Evolutionary conservation across 2,113 vertebrate species (phyloP).

Genomic region (Cynopterus brachyotis): DNA sequence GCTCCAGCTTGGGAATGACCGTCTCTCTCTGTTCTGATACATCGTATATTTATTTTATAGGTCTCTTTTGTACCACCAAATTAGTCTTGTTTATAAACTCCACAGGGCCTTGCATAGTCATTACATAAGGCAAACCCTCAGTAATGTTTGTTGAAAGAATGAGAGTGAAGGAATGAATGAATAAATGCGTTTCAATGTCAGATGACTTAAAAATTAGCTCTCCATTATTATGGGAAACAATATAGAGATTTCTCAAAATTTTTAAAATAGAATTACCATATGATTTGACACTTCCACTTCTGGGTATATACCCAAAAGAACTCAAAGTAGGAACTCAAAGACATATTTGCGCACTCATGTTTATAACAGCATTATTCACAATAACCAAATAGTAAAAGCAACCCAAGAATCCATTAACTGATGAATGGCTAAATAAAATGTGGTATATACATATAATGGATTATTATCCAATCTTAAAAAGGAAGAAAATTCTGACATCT

Average conservation of each 20-base stretch:
- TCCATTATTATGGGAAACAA: background rate
- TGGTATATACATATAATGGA: background rate
- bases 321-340: background rate
- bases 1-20: background rate
- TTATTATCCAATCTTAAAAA: background rate
- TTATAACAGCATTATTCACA: background rate
- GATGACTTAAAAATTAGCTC: constrained; percentile 24
- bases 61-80: background rate
- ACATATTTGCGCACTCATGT: background rate
- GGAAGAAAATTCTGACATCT: background rate
- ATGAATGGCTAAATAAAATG: background rate
- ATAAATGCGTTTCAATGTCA: background rate
- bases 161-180: background rate
- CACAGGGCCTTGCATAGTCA: background rate
- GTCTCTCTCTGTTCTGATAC: background rate
- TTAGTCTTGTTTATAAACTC: background rate
- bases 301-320: background rate
- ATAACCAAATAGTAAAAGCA: background rate
- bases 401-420: background rate
- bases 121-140: background rate
- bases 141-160: constrained; percentile 12
- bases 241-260: background rate
- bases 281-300: background rate
- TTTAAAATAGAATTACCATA: constrained; percentile 2
- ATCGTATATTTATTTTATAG: background rate